Evolutionary conservation across 2,113 vertebrate species (phyloP).

Genomic region (Aythya baeri): DNA sequence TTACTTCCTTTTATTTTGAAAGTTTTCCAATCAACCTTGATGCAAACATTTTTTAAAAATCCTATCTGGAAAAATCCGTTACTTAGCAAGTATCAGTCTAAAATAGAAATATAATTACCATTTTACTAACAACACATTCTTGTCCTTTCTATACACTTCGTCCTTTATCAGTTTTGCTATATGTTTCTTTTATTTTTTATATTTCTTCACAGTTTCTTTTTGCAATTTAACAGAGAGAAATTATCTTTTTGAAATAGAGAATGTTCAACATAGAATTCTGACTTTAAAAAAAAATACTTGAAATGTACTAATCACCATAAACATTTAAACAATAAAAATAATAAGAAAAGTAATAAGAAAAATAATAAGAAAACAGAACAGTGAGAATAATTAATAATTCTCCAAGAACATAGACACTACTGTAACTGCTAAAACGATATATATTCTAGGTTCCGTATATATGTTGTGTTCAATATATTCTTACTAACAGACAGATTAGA

Average conservation of each 20-base stretch:
- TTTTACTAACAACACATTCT: neutral
- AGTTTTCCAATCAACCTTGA: neutral
- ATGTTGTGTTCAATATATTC: neutral
- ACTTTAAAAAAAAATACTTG: neutral
- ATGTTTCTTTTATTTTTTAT: neutral
- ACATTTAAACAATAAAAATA: neutral
- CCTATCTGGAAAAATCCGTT: neutral
- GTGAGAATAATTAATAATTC: neutral
- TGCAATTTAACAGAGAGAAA: neutral
- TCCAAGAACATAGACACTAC: neutral
- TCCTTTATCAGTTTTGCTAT: neutral
- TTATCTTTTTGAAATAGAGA: neutral
- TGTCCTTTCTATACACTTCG: neutral
- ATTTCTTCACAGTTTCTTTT: neutral
- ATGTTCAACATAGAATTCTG: neutral
- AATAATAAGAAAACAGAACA: neutral
- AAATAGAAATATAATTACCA: neutral
- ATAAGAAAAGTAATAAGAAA: neutral
- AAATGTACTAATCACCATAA: neutral
- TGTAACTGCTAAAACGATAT: too few species aligned
- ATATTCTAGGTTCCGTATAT: neutral
- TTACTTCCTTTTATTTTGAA: neutral
- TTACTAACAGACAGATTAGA: neutral
- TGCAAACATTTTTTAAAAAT: neutral
- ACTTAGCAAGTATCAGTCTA: neutral